Conservation (phyloP, 2,797 vertebrate species). For the Geotrypetes seraphini region DNA sequence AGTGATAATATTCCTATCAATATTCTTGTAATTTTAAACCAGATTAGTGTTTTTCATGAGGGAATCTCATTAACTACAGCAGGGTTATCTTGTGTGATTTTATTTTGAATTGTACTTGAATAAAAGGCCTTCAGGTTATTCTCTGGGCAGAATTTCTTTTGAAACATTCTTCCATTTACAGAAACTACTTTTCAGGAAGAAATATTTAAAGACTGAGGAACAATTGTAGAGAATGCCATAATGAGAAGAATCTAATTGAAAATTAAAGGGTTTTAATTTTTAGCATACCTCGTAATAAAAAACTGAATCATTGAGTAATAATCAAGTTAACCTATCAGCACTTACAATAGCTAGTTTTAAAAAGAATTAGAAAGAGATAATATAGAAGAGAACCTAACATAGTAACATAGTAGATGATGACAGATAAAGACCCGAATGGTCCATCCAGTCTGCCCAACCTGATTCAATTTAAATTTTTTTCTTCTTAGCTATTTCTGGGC, state of each 20-base stretch:
- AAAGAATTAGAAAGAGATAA: neutral
- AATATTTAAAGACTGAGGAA: slow-evolving; percentile 20
- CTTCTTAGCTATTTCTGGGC: no score
- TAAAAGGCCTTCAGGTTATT: slow-evolving; percentile 58
- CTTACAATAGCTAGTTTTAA: neutral
- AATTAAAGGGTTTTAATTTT: slow-evolving; percentile 9
- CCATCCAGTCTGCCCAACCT: no score
- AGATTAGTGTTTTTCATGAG: slow-evolving; percentile 65
- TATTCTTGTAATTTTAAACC: slow-evolving; percentile 73
- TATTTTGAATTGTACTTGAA: slow-evolving; percentile 64
- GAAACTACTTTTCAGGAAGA: slow-evolving; percentile 22
- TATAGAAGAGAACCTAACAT: neutral
- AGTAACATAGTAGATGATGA: no score
- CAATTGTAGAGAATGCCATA: slow-evolving; percentile 13
- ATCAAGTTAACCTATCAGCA: neutral
- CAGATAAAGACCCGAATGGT: no score
- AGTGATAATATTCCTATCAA: slow-evolving; percentile 71
- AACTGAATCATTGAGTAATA: neutral
- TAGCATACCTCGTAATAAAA: slow-evolving; percentile 1
- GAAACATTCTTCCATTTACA: slow-evolving; percentile 37
- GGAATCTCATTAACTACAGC: slow-evolving; percentile 69
- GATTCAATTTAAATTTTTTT: no score
- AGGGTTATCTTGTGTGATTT: slow-evolving; percentile 62
- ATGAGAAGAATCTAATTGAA: slow-evolving; percentile 1
- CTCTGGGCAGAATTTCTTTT: slow-evolving; percentile 62